Evolutionary conservation across 2,888 invertebrate species (phyloP), one percentile per base, ranked within the genome.

Genomic region (Abscondita cerata): DNA sequence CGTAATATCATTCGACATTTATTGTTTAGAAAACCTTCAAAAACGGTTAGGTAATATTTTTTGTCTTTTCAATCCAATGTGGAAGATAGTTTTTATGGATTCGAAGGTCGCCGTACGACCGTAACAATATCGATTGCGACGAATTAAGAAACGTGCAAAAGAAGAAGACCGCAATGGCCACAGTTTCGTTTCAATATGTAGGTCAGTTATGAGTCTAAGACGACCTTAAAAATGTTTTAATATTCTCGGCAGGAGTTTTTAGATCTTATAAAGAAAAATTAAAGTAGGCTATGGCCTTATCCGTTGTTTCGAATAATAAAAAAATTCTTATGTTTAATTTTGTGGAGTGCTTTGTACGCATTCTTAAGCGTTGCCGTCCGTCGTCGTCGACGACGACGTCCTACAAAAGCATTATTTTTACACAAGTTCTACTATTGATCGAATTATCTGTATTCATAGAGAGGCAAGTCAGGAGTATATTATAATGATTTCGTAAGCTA

Each of bases 351-450:
- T n/a, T 9, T n/a, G 12, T 6, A 38, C 36, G 12, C 52, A 19
- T 16, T 59, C 52, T 59, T 47, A 46, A 59, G 52, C 47, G 59
- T 41, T 40, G 40, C 31, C 38, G 58, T 40, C 33, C 52, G 58
- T 58, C 51, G 50, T 51, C 16, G 44, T 51, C 20, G 34, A 34
- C 47, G 59, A 41, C 34, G 38, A 36, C 12, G 36, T 36, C 36
- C 11, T 36, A 12, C 12, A 12, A 11, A 36, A 12, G 36, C 4
- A 11, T 11, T 12, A 12, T 36, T 36, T n/a, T 36, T 36, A n/a
- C 11, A n/a, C 2, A 36, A 36, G 2, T 2, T 2, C n/a, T 31
- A 11, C 11, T 36, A 36, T 36, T 9, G 36, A 36, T 36, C 12
- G 4, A 11, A 36, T 36, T 12, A 36, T 36, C 36, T 9, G 36